phyloP scores from a whole-genome alignment of 2,113 vertebrate genomes.

The Calcarius ornatus region DNA sequence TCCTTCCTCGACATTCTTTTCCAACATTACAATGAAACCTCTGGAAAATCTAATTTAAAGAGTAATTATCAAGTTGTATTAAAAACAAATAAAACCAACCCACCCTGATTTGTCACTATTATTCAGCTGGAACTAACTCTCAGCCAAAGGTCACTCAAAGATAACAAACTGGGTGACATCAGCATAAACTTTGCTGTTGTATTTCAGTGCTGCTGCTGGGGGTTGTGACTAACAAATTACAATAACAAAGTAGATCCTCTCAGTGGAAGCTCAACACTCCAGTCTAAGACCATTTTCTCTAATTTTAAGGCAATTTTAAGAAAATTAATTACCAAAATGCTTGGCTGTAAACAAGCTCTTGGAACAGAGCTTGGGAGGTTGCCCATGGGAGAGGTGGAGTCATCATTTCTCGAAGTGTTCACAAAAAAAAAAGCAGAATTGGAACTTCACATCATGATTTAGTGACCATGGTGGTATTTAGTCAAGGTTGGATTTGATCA shows the following conservation, averaged over 20 bases:
- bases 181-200: neutral
- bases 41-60: constrained; percentile 34
- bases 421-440: neutral
- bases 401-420: neutral
- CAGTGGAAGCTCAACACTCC: neutral
- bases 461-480: neutral
- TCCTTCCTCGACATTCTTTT: neutral
- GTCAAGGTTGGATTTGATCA: neutral
- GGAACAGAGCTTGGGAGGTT: neutral
- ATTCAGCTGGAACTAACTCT: constrained; percentile 17
- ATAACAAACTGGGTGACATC: neutral
- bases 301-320: neutral
- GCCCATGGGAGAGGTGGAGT: too few species aligned
- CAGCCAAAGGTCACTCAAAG: constrained; percentile 26
- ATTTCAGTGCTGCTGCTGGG: neutral
- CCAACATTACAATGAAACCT: neutral
- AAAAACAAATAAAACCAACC: constrained; percentile 39
- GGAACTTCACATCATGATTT: neutral
- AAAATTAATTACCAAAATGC: neutral
- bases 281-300: neutral
- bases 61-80: constrained; percentile 58
- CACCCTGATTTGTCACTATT: constrained; percentile 17
- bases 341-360: neutral
- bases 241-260: neutral
- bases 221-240: neutral